Base-by-base conservation (phyloP, 2,113 vertebrate genomes). In the Tragelaphus scriptus region DNA sequence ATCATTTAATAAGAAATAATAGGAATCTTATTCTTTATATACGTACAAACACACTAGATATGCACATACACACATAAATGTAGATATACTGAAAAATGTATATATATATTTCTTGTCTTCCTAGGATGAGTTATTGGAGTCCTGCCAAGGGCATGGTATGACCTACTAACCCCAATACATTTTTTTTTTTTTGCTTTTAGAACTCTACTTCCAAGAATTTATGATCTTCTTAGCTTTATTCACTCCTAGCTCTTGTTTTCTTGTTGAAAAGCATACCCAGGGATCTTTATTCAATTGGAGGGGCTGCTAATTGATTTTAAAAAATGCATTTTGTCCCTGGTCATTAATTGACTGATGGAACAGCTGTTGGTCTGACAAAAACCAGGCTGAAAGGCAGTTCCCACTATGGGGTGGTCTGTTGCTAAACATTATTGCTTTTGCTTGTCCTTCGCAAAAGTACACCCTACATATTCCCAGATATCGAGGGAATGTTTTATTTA, bases 291-390 rank as follows among this genome's bases (percentile, higher is more conserved):
- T 96, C 81, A 87, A 86, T 94, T 89, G 77, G 85, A 94, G 49
- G 53, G 85, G 92, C 82, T 92, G 94, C 85, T 97, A 98, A 95
- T 94, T 97, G 98, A 97, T 97, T 97, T 63, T 2, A 40, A 96
- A 98, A 98, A 98, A 55, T 98, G 92, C 85, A 91, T 88, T 85
- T 87, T 94, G 93, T 96, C 71, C 77, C 85, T 15, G 5, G 94
- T 96, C 61, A 96, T 82, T 87, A 92, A 97, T 86, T 98, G 98
- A 90, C 30, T 97, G 97, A 98, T 51, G 94, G 93, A 97, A 97
- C 63, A 89, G 97, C 15, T 96, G 96, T 53, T 88, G 91, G 82
- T 68, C 85, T 97, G 95, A 89, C 0, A 30, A 53, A 91, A 97
- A 77, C 7, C 53, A 84, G n/a, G 49, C 3, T 30, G 82, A 56